Evolutionary conservation across 2,113 vertebrate species (phyloP).

Genomic region (Cygnus atratus): DNA sequence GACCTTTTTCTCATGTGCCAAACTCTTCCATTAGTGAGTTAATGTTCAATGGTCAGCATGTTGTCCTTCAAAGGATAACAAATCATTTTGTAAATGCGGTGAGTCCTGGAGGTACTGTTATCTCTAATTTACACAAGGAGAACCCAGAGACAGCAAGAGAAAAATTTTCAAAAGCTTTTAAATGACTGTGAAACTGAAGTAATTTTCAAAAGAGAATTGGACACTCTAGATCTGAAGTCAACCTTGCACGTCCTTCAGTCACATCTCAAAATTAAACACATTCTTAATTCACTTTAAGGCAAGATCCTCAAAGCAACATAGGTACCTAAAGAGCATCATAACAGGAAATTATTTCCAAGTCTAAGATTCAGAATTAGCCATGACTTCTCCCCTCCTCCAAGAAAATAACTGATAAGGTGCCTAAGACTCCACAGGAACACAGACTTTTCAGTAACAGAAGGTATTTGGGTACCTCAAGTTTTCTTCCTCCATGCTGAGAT

Average conservation of each 20-base stretch:
- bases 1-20: neutral
- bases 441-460: neutral
- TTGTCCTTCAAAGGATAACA: neutral
- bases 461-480: slow-evolving; percentile 42
- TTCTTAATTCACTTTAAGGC: neutral
- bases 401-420: neutral
- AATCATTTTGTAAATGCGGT: neutral
- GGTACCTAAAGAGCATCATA: neutral
- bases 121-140: neutral
- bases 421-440: neutral
- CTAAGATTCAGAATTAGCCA: neutral
- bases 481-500: neutral
- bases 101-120: neutral
- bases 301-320: neutral
- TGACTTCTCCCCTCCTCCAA: neutral
- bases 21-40: neutral
- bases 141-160: neutral
- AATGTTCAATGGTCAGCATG: neutral
- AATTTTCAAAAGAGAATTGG: slow-evolving; percentile 11
- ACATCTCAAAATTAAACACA: neutral
- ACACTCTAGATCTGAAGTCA: neutral
- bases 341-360: neutral
- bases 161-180: neutral
- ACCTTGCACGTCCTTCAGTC: neutral
- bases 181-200: slow-evolving; percentile 3